phyloP scores from a whole-genome alignment of 2,888 invertebrate genomes.

The Brenthis hecate region DNA sequence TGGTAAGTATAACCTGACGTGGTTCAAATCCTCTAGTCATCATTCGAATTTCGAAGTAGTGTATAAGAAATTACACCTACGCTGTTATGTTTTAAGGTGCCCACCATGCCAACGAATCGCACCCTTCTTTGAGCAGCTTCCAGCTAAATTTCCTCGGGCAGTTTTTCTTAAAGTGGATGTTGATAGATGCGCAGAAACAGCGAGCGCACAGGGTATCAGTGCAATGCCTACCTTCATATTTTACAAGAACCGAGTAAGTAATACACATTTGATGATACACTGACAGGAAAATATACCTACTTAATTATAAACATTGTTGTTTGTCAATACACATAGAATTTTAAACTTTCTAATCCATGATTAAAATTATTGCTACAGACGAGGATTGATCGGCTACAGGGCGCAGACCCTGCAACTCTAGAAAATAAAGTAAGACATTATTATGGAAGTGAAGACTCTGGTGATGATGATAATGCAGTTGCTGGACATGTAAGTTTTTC shows the following conservation, averaged over 20 bases:
- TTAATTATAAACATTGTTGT: too few species aligned
- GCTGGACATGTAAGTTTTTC: slow-evolving; percentile 89
- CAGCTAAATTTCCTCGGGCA: slow-evolving; percentile 92
- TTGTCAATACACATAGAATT: not conserved
- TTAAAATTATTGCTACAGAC: slow-evolving; percentile 70
- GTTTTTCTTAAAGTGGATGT: slow-evolving; percentile 97
- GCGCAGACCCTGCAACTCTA: slow-evolving; percentile 91
- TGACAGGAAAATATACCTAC: not conserved
- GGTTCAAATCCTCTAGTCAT: slow-evolving; percentile 65
- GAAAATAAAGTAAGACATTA: slow-evolving; percentile 95
- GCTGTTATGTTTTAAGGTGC: slow-evolving; percentile 85
- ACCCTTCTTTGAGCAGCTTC: slow-evolving; percentile 94
- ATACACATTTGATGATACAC: not conserved
- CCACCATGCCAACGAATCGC: slow-evolving; percentile 98
- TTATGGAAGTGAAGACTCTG: slow-evolving; percentile 86
- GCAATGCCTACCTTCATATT: slow-evolving; percentile 99
- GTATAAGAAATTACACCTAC: slow-evolving; percentile 3
- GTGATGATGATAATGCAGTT: slow-evolving; percentile 85
- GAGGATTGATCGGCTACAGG: slow-evolving; percentile 93
- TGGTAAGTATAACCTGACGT: slow-evolving; percentile 85
- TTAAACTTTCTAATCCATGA: not conserved
- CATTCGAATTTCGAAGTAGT: slow-evolving; percentile 44
- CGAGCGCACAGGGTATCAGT: slow-evolving; percentile 92
- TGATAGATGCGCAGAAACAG: slow-evolving; percentile 95
- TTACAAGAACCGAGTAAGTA: slow-evolving; percentile 89